These are phyloP conservation scores for Seira ritae DNA, from an alignment of 2,888 invertebrate genomes.

Conservation along the genomic window DNA sequence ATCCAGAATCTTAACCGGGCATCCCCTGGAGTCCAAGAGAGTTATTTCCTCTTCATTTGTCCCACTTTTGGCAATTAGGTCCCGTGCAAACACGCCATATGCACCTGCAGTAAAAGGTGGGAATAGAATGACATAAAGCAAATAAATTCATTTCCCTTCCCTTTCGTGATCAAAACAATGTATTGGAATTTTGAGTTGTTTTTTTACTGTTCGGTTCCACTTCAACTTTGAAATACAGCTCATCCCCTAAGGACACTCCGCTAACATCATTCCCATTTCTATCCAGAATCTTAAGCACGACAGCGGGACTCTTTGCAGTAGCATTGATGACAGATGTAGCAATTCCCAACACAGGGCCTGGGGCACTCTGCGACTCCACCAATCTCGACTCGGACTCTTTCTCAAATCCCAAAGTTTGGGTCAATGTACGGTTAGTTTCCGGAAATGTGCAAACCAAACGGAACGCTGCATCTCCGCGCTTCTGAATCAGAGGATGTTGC, in stretches of 20 bases:
- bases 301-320: constrained; percentile 70
- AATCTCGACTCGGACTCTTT: constrained; percentile 71
- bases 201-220: constrained; percentile 67
- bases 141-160: background rate
- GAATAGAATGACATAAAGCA: background rate
- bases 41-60: constrained; percentile 84
- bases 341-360: constrained; percentile 70
- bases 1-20: constrained; percentile 79
- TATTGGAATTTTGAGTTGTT: constrained; percentile 23
- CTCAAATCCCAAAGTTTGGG: constrained; percentile 70
- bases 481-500: constrained; percentile 73
- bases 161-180: too few relatives aligned
- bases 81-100: constrained; percentile 82
- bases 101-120: too few relatives aligned
- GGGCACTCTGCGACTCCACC: constrained; percentile 64
- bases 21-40: constrained; percentile 84
- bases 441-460: constrained; percentile 72
- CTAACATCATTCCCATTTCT: constrained; percentile 71
- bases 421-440: constrained; percentile 70
- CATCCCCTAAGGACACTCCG: constrained; percentile 71
- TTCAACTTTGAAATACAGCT: constrained; percentile 67
- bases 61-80: constrained; percentile 87
- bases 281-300: constrained; percentile 69
- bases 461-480: constrained; percentile 72
- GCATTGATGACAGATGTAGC: constrained; percentile 72